A percentile compares a stretch with the other conserved stretches of the same genome.
These are phyloP conservation scores for Serinus canaria DNA, from an alignment of 2,113 vertebrate genomes.

Conservation along the genomic window DNA sequence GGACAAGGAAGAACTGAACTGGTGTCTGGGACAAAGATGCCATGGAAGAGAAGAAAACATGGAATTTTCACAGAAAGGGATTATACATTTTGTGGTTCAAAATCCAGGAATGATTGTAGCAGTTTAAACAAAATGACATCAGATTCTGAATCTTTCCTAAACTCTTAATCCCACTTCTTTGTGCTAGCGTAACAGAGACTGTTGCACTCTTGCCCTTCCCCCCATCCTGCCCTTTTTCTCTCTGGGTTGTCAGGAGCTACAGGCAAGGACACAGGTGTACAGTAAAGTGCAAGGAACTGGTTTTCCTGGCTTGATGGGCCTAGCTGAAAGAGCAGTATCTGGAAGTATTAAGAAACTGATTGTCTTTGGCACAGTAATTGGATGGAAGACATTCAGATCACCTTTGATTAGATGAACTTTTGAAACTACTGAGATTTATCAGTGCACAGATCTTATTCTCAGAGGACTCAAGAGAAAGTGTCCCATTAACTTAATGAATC, in stretches of 20 bases:
- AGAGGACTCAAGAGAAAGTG: conserved; percentile 43
- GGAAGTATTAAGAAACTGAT: not conserved
- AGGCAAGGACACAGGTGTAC: not conserved
- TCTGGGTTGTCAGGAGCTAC: not conserved
- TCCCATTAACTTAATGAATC: conserved; percentile 67
- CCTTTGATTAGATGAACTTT: conserved; percentile 64
- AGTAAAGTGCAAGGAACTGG: not conserved
- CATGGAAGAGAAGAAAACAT: not conserved
- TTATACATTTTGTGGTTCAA: not conserved
- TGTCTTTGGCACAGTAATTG: conserved; percentile 32
- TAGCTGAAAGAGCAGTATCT: not conserved
- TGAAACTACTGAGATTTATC: conserved; percentile 57
- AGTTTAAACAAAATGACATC: not conserved
- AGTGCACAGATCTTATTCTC: conserved; percentile 38
- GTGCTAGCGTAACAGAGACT: not conserved
- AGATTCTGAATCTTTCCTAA: not conserved
- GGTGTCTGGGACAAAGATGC: not conserved
- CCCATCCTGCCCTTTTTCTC: not conserved
- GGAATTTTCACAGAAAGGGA: not conserved
- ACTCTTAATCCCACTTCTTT: not conserved
- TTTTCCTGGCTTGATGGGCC: not conserved
- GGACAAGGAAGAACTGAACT: not conserved
- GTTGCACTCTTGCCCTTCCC: not conserved
- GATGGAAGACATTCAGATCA: conserved; percentile 63
- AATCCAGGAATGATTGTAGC: not conserved